Conservation (phyloP, 2,888 invertebrate species). For the Trissonchulus latispiculum region DNA sequence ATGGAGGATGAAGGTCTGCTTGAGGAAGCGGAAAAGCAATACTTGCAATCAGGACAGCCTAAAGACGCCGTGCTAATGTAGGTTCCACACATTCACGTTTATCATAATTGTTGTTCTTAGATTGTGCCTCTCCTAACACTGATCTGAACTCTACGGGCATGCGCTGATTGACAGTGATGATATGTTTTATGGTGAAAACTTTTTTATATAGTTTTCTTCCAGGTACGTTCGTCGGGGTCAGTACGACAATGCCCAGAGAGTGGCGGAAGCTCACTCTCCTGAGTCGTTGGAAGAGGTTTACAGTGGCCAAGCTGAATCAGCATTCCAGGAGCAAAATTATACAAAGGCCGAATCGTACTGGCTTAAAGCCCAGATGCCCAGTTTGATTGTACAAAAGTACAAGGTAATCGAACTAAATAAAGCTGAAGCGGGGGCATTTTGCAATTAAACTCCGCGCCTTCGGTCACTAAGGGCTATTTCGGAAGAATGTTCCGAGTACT, state of each 20-base stretch:
- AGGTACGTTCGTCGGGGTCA: constrained; percentile 73
- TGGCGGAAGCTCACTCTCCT: constrained; percentile 73
- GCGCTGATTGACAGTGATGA: too few species aligned
- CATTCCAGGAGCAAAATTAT: constrained; percentile 56
- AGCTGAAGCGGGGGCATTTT: too few species aligned
- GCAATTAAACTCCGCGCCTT: too few species aligned
- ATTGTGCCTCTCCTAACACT: too few species aligned
- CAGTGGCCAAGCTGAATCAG: constrained; percentile 57
- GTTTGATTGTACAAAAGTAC: constrained; percentile 81
- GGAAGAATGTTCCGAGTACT: too few species aligned
- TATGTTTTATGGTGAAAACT: too few species aligned
- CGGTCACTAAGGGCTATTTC: too few species aligned
- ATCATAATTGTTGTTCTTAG: too few species aligned
- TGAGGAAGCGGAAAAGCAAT: constrained; percentile 79
- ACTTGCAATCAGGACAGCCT: constrained; percentile 72
- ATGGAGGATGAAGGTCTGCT: constrained; percentile 82
- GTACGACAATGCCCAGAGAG: constrained; percentile 73
- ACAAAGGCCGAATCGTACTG: constrained; percentile 74
- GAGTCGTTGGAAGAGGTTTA: constrained; percentile 54
- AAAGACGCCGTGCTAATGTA: constrained; percentile 86
- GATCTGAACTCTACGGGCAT: too few species aligned
- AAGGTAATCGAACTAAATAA: constrained; percentile 59
- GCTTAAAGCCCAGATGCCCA: constrained; percentile 80
- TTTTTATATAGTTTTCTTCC: too few species aligned
- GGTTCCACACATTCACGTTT: too few species aligned